Percentiles rank a stretch among this genome's conserved stretches.
Evolutionary conservation across 2,113 vertebrate genomes (phyloP).

Genomic region (Leptodactylus fuscus): DNA sequence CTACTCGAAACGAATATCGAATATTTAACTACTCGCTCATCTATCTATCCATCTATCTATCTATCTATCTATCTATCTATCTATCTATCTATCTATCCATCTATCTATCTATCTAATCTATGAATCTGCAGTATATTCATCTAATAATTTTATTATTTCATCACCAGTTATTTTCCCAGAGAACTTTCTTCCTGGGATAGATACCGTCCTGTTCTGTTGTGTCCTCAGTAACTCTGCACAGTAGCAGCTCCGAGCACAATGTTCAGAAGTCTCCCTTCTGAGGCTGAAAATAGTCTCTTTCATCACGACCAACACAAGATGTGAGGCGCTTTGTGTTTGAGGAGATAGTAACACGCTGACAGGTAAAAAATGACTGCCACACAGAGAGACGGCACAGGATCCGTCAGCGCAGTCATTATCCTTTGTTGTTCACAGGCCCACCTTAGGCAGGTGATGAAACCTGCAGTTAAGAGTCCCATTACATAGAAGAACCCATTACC

Average conservation of each 20-base stretch:
- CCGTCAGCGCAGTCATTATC: conserved; percentile 82
- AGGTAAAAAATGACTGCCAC: conserved; percentile 72
- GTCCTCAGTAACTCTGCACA: conserved; percentile 18
- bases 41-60: too few relatives aligned
- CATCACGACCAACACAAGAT: conserved; percentile 66
- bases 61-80: too few relatives aligned
- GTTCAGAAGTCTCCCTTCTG: conserved; percentile 41
- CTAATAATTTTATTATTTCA: too few relatives aligned
- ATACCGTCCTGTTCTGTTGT: neutral
- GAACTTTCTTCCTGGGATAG: neutral
- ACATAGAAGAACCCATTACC: conserved; percentile 64
- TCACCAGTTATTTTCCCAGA: neutral
- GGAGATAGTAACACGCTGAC: conserved; percentile 60
- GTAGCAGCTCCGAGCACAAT: conserved; percentile 1
- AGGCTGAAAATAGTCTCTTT: conserved; percentile 66
- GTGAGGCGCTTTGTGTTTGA: conserved; percentile 57
- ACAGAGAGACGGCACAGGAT: conserved; percentile 69
- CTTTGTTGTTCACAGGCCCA: conserved; percentile 77
- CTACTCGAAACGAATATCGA: too few relatives aligned
- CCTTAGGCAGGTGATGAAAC: conserved; percentile 83
- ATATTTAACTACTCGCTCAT: too few relatives aligned
- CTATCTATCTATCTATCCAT: too few relatives aligned
- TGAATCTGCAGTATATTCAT: too few relatives aligned
- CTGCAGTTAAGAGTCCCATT: conserved; percentile 79
- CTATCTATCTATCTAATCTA: too few relatives aligned